These are phyloP conservation scores for Cheilosia variabilis DNA, from an alignment of 2,888 invertebrate genomes.

Conservation along the genomic window DNA sequence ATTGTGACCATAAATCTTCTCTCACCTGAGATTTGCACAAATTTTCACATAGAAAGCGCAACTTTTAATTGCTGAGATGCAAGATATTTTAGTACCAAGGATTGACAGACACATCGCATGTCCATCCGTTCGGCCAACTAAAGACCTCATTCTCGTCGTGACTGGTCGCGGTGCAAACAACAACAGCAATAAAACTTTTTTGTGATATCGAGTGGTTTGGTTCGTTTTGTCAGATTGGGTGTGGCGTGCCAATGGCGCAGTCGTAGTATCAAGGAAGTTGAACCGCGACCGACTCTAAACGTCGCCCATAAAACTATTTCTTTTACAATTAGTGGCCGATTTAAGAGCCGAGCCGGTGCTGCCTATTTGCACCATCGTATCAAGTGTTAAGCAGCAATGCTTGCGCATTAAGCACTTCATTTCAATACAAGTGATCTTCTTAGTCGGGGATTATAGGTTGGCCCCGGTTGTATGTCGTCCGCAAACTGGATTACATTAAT, in stretches of 20 bases:
- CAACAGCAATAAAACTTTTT: slow-evolving; percentile 11
- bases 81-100: slow-evolving; percentile 23
- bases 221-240: slow-evolving; percentile 36
- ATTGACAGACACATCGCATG: slow-evolving; percentile 71
- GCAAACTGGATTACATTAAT: slow-evolving; percentile 74
- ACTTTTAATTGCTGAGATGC: slow-evolving; percentile 45
- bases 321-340: slow-evolving; percentile 67
- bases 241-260: slow-evolving; percentile 12
- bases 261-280: slow-evolving; percentile 58
- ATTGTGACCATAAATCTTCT: slow-evolving; percentile 69
- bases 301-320: slow-evolving; percentile 67
- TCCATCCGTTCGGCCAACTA: slow-evolving; percentile 51
- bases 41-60: slow-evolving; percentile 41
- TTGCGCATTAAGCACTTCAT: slow-evolving; percentile 72
- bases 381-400: slow-evolving; percentile 72
- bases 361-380: slow-evolving; percentile 41
- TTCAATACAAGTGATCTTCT: slow-evolving; percentile 74
- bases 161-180: slow-evolving; percentile 24
- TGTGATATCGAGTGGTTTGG: slow-evolving; percentile 42
- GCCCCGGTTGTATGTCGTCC: slow-evolving; percentile 48
- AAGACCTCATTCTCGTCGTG: slow-evolving; percentile 53
- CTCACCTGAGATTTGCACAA: slow-evolving; percentile 34
- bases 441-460: slow-evolving; percentile 66
- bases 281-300: slow-evolving; percentile 33
- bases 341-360: slow-evolving; percentile 38